Percentiles rank a stretch among this genome's conserved stretches.
Conservation (phyloP, 2,797 vertebrate species). For the Molothrus aeneus region DNA sequence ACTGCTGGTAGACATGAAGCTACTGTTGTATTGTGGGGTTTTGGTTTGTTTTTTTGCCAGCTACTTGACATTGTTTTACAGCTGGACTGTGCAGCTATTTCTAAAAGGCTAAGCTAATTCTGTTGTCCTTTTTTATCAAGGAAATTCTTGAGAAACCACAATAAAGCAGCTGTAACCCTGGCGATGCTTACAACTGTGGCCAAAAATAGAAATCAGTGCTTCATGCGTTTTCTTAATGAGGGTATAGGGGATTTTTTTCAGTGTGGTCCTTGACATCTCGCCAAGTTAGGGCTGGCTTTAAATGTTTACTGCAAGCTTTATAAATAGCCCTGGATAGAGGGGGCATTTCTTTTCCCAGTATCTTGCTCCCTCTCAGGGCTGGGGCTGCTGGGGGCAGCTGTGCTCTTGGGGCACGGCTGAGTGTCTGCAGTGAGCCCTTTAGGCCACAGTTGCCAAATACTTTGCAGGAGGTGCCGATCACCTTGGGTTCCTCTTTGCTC, state of each 20-base stretch:
- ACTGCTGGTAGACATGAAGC: not conserved
- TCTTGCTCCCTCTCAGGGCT: not conserved
- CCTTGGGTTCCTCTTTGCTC: not conserved
- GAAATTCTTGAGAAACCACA: conserved; percentile 64
- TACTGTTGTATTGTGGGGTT: conserved; percentile 19
- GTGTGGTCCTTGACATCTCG: conserved; percentile 37
- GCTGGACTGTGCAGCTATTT: conserved; percentile 4
- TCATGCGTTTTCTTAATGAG: conserved; percentile 47
- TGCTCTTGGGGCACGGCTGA: not conserved
- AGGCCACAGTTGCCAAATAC: not conserved
- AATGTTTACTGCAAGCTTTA: conserved; percentile 13
- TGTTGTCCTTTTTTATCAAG: conserved; percentile 65
- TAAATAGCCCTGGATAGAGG: not conserved
- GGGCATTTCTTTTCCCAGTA: not conserved
- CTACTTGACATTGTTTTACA: conserved; percentile 52
- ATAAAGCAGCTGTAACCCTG: conserved; percentile 58
- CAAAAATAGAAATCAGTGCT: conserved; percentile 45
- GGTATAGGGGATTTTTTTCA: not conserved
- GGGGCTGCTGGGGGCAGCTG: not conserved
- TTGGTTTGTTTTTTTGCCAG: not conserved
- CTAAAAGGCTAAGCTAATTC: conserved; percentile 60
- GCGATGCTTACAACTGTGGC: not conserved
- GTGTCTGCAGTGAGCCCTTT: not conserved
- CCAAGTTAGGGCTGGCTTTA: conserved; percentile 31
- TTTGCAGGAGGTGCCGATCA: not conserved